phyloP scores from a whole-genome alignment of 2,888 invertebrate genomes.

The Luperina nickerlii region DNA sequence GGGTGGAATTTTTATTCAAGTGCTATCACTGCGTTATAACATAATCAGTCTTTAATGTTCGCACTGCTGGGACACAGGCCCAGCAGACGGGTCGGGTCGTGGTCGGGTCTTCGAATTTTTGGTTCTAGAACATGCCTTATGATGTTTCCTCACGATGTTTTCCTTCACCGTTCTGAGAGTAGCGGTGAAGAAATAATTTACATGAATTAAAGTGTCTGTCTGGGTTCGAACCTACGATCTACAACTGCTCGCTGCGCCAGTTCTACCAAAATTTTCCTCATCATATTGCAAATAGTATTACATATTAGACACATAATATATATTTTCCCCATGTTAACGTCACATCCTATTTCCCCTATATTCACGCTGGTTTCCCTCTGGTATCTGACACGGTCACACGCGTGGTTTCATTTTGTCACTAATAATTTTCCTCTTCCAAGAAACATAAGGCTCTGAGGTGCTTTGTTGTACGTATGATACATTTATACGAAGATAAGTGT shows the following conservation, averaged over 20 bases:
- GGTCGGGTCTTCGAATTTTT: no score
- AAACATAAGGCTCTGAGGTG: neutral
- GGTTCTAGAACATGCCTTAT: no score
- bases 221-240: neutral
- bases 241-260: neutral
- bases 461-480: neutral
- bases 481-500: no score
- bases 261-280: slow-evolving; percentile 3
- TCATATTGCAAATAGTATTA: neutral
- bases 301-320: slow-evolving; percentile 5
- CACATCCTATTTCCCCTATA: slow-evolving; percentile 34
- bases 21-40: neutral
- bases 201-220: neutral
- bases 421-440: slow-evolving; percentile 37
- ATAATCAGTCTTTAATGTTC: neutral
- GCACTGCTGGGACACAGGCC: neutral
- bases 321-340: neutral
- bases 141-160: neutral
- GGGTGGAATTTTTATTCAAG: neutral
- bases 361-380: slow-evolving; percentile 30
- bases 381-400: slow-evolving; percentile 31
- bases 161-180: neutral
- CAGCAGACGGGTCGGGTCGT: no score
- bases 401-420: slow-evolving; percentile 43
- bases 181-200: neutral